phyloP scores from a whole-genome alignment of 2,797 vertebrate genomes.

The Schizopygopsis malacanthus region DNA sequence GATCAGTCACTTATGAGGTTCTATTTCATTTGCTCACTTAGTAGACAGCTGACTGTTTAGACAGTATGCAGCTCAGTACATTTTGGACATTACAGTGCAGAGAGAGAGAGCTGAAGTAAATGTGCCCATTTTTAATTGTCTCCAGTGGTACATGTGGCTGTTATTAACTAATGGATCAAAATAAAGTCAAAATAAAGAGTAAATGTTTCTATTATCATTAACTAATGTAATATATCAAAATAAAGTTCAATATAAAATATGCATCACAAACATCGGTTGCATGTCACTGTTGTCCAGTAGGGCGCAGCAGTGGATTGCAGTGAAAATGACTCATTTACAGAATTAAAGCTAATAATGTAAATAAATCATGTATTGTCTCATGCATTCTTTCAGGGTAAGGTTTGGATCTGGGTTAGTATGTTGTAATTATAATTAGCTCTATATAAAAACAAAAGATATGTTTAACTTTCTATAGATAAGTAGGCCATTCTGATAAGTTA shows the following conservation, averaged over 20 bases:
- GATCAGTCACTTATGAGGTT: too few relatives aligned
- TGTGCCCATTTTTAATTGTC: not conserved
- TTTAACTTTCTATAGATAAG: constrained; percentile 6
- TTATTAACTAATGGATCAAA: too few relatives aligned
- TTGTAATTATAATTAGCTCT: not conserved
- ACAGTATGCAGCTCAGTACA: not conserved
- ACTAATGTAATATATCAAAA: not conserved
- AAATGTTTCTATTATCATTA: not conserved
- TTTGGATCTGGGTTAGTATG: not conserved
- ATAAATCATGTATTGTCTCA: not conserved
- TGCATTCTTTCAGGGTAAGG: not conserved
- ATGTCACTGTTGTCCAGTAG: not conserved
- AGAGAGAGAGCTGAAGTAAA: not conserved
- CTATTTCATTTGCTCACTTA: not conserved
- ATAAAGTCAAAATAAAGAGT: too few relatives aligned
- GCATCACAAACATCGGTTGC: not conserved
- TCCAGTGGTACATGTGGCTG: not conserved
- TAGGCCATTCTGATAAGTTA: not conserved
- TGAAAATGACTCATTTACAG: not conserved
- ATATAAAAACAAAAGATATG: not conserved
- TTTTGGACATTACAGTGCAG: not conserved
- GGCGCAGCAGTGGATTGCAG: not conserved
- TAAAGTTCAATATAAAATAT: not conserved
- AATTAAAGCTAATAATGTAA: not conserved
- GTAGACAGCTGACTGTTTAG: not conserved